phyloP scores from a whole-genome alignment of 2,113 vertebrate genomes.

The Emydura subglobosa region DNA sequence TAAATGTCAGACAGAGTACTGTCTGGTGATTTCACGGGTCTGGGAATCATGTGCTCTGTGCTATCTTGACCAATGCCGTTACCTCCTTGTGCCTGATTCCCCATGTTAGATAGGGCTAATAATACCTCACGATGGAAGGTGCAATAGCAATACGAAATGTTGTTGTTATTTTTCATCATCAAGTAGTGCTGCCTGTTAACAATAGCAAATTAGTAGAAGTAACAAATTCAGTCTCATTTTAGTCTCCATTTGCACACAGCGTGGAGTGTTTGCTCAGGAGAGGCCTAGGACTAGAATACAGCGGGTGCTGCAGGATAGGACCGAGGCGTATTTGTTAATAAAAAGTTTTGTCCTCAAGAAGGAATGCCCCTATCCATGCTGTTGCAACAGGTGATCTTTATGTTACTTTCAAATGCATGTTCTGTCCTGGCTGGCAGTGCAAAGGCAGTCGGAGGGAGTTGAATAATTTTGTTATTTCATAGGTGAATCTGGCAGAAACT shows the following conservation, averaged over 20 bases:
- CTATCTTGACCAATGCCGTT: neutral
- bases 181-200: neutral
- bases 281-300: neutral
- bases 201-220: neutral
- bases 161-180: neutral
- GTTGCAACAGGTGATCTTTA: neutral
- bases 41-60: neutral
- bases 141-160: neutral
- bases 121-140: neutral
- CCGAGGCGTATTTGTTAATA: neutral
- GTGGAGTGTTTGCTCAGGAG: neutral
- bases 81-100: neutral
- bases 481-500: conserved; percentile 93
- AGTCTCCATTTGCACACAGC: neutral
- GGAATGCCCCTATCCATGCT: neutral
- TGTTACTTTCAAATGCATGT: neutral
- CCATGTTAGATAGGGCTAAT: neutral
- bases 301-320: neutral
- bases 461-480: neutral
- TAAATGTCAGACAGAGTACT: neutral
- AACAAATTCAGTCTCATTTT: neutral
- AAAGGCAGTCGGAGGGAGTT: neutral
- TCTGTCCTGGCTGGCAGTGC: neutral
- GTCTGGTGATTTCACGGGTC: neutral
- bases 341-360: neutral